Evolutionary conservation across 1,140 invertebrate species (phyloP).

Genomic region (Lepidostoma basale): DNA sequence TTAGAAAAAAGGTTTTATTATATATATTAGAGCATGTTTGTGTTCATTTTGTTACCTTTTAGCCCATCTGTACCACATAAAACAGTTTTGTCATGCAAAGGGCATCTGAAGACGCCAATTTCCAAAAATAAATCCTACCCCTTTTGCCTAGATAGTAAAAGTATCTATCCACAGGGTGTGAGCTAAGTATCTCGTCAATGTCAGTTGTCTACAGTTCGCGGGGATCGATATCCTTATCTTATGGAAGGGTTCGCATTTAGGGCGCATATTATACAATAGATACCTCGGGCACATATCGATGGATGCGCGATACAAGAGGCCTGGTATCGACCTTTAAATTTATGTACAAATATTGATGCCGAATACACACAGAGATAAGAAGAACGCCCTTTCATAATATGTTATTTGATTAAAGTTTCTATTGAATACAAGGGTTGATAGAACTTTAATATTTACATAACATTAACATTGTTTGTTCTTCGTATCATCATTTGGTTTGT

Average conservation of each 20-base stretch:
- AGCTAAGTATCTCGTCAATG: slow-evolving; percentile 45
- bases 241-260: slow-evolving; percentile 40
- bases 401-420: too few relatives aligned
- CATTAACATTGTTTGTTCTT: too few relatives aligned
- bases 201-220: slow-evolving; percentile 43
- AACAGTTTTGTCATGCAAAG: background rate
- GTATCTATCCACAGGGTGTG: slow-evolving; percentile 12
- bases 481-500: too few relatives aligned
- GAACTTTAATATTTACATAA: too few relatives aligned
- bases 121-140: slow-evolving; percentile 6
- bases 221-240: slow-evolving; percentile 45
- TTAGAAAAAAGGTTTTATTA: background rate
- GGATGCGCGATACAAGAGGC: slow-evolving; percentile 29
- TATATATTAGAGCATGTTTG: background rate
- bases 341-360: too few relatives aligned
- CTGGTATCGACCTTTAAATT: slow-evolving; percentile 4
- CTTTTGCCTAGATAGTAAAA: slow-evolving; percentile 15
- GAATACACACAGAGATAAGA: too few relatives aligned
- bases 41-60: background rate
- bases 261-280: slow-evolving; percentile 40
- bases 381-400: too few relatives aligned
- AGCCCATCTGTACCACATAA: background rate
- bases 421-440: too few relatives aligned
- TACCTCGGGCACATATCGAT: slow-evolving; percentile 39
- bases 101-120: background rate